phyloP scores from a whole-genome alignment of 2,113 vertebrate genomes.

The Cyanoliseus patagonus region DNA sequence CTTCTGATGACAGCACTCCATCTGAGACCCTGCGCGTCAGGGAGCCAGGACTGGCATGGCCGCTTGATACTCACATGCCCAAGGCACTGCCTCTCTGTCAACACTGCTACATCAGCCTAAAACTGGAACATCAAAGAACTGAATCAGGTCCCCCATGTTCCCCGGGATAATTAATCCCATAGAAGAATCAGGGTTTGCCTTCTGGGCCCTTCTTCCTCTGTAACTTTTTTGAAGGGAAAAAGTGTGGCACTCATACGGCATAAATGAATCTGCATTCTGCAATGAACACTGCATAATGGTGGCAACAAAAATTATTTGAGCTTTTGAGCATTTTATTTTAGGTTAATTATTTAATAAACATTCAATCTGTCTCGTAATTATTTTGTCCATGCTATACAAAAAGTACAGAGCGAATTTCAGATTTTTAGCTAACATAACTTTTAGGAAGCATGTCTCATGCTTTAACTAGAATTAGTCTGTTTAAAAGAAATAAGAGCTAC shows the following conservation, averaged over 20 bases:
- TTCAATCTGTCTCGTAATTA: neutral
- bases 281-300: neutral
- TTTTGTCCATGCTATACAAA: neutral
- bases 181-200: neutral
- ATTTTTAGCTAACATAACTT: neutral
- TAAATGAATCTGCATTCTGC: neutral
- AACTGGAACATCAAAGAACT: neutral
- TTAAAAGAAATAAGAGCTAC: neutral
- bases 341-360: neutral
- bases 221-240: neutral
- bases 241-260: neutral
- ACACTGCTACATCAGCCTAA: neutral
- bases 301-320: neutral
- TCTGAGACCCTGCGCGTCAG: accelerated
- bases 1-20: neutral
- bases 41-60: neutral
- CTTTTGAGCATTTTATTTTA: neutral
- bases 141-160: neutral
- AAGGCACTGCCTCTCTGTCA: neutral
- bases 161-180: neutral
- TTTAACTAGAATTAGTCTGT: neutral
- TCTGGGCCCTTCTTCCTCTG: neutral
- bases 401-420: neutral
- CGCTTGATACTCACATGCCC: accelerated
- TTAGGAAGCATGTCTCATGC: neutral